Conservation (phyloP, 92 coral and sea anemone genomes). For the Phenganax stokvisi region DNA sequence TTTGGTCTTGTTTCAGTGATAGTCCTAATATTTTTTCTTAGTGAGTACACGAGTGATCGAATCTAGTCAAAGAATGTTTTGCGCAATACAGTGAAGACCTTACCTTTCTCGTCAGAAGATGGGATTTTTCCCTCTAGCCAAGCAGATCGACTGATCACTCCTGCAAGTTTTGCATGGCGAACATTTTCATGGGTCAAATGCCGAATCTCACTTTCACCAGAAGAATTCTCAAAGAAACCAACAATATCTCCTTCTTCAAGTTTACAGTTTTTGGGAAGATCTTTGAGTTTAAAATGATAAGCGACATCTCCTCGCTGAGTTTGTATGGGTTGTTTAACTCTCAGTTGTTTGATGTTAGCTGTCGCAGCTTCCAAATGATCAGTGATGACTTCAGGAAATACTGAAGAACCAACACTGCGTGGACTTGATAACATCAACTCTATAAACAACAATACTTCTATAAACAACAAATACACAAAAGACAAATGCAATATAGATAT, state of each 20-base stretch:
- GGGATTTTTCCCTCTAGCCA: conserved; percentile 84
- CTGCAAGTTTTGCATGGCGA: conserved; percentile 65
- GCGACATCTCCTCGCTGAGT: conserved; percentile 93
- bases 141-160: conserved; percentile 96
- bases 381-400: conserved; percentile 51
- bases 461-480: not conserved
- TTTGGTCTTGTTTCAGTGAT: too few species aligned
- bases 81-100: conserved; percentile 37
- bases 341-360: conserved; percentile 75
- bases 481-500: too few species aligned
- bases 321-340: conserved; percentile 68
- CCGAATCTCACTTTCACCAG: conserved; percentile 63
- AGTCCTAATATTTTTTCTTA: too few species aligned
- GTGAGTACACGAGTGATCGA: too few species aligned
- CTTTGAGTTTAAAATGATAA: conserved; percentile 72
- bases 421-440: conserved; percentile 27
- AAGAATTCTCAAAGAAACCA: conserved; percentile 73
- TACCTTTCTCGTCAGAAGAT: conserved; percentile 40
- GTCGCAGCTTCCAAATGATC: conserved; percentile 81
- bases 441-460: conserved; percentile 4
- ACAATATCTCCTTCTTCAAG: conserved; percentile 93
- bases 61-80: too few species aligned
- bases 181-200: conserved; percentile 73
- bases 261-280: conserved; percentile 46
- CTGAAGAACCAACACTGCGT: conserved; percentile 26